A percentile compares a stretch with the other conserved stretches of the same genome.
Evolutionary conservation across 1,140 invertebrate genomes (phyloP).

Genomic region (Drosophila kurseongensis): DNA sequence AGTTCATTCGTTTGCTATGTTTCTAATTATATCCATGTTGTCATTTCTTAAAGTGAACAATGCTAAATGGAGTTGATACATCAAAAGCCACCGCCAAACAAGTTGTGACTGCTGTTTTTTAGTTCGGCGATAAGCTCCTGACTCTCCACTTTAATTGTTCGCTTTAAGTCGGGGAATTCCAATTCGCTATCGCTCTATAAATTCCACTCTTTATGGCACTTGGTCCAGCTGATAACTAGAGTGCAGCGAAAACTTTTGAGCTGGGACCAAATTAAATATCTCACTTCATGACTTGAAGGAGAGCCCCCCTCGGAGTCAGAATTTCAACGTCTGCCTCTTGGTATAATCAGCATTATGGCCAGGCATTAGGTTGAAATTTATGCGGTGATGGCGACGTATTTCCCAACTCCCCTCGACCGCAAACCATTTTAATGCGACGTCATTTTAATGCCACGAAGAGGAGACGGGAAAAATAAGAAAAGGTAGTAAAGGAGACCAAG

Average conservation of each 20-base stretch:
- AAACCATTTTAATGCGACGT: constrained; percentile 59
- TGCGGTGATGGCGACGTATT: constrained; percentile 48
- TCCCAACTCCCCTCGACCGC: constrained; percentile 3
- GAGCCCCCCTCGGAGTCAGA: background rate
- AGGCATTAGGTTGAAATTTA: constrained; percentile 70
- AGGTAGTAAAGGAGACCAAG: background rate
- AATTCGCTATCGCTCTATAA: constrained; percentile 51
- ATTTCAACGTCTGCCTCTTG: constrained; percentile 11
- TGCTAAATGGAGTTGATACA: constrained; percentile 5
- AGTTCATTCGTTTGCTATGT: too few species aligned
- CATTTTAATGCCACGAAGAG: constrained; percentile 52
- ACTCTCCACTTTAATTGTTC: constrained; percentile 32
- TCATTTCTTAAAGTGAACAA: too few species aligned
- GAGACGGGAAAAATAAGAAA: constrained; percentile 6
- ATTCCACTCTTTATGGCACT: constrained; percentile 51
- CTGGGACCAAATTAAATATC: constrained; percentile 60
- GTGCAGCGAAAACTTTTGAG: constrained; percentile 39
- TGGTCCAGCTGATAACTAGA: constrained; percentile 33
- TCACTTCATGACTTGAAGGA: constrained; percentile 50
- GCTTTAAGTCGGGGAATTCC: constrained; percentile 24
- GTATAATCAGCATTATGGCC: constrained; percentile 73
- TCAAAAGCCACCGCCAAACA: constrained; percentile 35
- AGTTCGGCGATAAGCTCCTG: constrained; percentile 27
- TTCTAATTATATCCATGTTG: too few species aligned
- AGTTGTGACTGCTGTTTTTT: constrained; percentile 25